Base-by-base conservation (phyloP, 2,888 invertebrate genomes). In the Gandaritis pyraliata region DNA sequence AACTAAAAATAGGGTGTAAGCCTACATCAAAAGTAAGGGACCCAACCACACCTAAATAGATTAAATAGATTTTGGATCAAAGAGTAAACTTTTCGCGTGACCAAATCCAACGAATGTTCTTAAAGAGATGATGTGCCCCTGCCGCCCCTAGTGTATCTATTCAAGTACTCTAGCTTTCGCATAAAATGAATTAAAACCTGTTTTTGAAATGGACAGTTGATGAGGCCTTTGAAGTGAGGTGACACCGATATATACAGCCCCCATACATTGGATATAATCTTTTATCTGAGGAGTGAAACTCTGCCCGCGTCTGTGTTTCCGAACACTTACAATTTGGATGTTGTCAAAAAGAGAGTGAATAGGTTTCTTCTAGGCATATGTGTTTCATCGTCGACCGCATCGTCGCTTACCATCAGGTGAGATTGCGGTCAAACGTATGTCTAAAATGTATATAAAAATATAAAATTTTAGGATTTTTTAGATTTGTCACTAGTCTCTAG, bases 201-300 rank as follows among this genome's bases (percentile, higher is more conserved):
- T 10, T 39, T 38, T 10, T 48, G 29, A 55, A 48, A 55, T 48
- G 55, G 38, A 33, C 55, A 30, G 48, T 48, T 5, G 36, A 38
- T 23, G 43, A 30, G 33, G 10, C 38, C 48, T 56, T 41, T 56
- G 41, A 48, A 48, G 56, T 16, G 16, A 29, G 30, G 30, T 12
- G 39, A 39, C 39, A 39, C 39, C 39, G 39, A 41, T 15, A 41
- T n/a, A n/a, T n/a, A n/a, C n/a, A n/a, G n/a, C 10, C 6, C 41
- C 2, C 8, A 33, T 33, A 33, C 8, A 33, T 33, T 33, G 33
- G 10, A 33, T 33, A 8, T 33, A 0, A 33, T n/a, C 10, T 33
- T 33, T 33, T 1, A 33, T 33, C 0, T 33, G 8, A n/a, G n/a
- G n/a, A n/a, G n/a, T n/a, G n/a, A n/a, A n/a, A n/a, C n/a, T n/a